Percentiles rank a stretch among this genome's conserved stretches.
Evolutionary conservation across 2,797 vertebrate genomes (phyloP).

Genomic region (Champsocephalus gunnari): DNA sequence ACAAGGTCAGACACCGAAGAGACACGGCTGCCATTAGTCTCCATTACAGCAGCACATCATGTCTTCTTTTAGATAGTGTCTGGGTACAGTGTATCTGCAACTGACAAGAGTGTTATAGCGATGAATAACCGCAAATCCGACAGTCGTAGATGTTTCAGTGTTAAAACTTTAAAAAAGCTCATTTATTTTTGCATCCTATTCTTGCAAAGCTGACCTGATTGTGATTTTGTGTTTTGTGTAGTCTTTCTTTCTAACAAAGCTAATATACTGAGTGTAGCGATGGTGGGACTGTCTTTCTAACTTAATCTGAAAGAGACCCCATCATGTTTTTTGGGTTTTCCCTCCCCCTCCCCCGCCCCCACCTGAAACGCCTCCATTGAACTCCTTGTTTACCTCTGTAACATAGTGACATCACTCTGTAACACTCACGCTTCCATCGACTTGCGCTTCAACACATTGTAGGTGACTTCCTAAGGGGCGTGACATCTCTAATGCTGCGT

Average conservation of each 20-base stretch:
- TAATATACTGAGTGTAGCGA: background rate
- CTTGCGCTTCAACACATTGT: too few species aligned
- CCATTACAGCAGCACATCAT: conserved; percentile 1
- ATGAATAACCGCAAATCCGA: background rate
- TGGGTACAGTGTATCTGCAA: background rate
- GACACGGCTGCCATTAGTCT: conserved; percentile 4
- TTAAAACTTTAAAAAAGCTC: background rate
- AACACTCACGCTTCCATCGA: too few species aligned
- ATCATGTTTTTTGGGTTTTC: too few species aligned
- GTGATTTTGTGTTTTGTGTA: background rate
- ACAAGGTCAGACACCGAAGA: conserved; percentile 88
- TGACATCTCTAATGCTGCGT: too few species aligned
- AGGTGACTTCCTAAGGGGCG: too few species aligned
- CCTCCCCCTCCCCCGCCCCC: too few species aligned
- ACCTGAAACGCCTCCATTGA: too few species aligned
- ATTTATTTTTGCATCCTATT: background rate
- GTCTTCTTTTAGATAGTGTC: conserved; percentile 11
- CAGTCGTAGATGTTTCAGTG: background rate
- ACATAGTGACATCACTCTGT: too few species aligned
- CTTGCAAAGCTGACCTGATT: background rate
- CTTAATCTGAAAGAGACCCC: background rate
- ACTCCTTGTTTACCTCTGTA: too few species aligned
- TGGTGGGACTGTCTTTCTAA: background rate
- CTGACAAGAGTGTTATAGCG: background rate
- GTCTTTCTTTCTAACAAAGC: background rate